Evolutionary conservation across 2,888 invertebrate genomes (phyloP), one percentile per base, ranked within the genome.

Genomic region (Leucophenga montana): DNA sequence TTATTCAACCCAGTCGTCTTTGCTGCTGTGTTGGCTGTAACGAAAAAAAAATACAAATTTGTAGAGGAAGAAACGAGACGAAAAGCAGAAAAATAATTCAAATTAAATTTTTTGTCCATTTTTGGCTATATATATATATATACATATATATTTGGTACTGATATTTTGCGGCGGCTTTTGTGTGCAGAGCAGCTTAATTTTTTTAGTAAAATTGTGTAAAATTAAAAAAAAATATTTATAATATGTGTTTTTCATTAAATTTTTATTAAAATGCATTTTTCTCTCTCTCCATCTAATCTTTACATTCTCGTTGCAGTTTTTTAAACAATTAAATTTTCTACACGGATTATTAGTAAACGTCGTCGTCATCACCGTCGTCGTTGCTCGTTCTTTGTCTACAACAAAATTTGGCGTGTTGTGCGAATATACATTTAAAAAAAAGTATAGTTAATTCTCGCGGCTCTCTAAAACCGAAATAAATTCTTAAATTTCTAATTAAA

Each of bases 291-390:
- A n/a, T n/a, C n/a, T n/a, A n/a, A 50, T 74, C 54, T 75, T 75
- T 72, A 73, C 75, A 73, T 69, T 83, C 76, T 81, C 84, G 69
- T 81, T 81, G 78, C 80, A 81, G 80, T 81, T 77, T 70, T 73
- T 80, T 39, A 39, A 39, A 39, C 39, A 39, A 78, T 80, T 77
- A 81, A 22, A 5, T 27, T 16, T 53, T 53, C 14, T 13, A 56
- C 56, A 56, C 56, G 53, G 53, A 56, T 22, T 22, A 56, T 22
- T 22, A 56, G 75, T 69, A 71, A 56, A 71, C 69, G 69, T 39
- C 70, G 68, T 73, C 76, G 75, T 75, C 76, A 73, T 74, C 78
- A 71, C 67, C 78, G 72, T 77, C 80, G 39, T 61, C 20, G 16
- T 20, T 44, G 11, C 61, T 61, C 77, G 78, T 76, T 74, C 79